Evolutionary conservation across 2,888 invertebrate genomes (phyloP), one percentile per base, ranked within the genome.

Genomic region (Patella depressa): DNA sequence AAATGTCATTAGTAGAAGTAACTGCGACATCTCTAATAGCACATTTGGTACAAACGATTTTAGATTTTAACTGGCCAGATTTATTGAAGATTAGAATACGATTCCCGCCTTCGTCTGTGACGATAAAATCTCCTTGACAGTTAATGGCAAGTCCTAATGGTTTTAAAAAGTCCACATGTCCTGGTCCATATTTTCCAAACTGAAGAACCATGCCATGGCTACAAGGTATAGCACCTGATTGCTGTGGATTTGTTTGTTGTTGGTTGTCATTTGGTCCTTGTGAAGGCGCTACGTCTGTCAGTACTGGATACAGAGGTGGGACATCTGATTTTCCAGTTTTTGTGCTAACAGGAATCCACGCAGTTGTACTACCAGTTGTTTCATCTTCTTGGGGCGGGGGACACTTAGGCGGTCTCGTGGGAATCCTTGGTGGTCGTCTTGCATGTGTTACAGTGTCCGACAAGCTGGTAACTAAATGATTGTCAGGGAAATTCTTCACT

Each of bases 401-500:
- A n/a, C n/a, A 79, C 70, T 24, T 70, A 0, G 73, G 45, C 0
- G 81, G 80, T 24, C 74, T 78, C 34, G 80, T 75, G 12, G 82
- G 83, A 15, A 79, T 71, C 12, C 12, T 59, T 4, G 78, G 81
- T 15, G 53, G 76, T 45, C 73, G 77, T 74, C 75, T 65, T 0
- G 77, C n/a, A 19, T 75, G 79, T 14, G 82, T 86, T 2, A 88
- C 84, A 9, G 88, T 87, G 73, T 88, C 87, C 0, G 79, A 78
- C n/a, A 90, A 81, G 78, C 88, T 88, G 9, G 78, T 77, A n/a
- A 90, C 82, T 29, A 87, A 54, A 78, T 89, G 86, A 75, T 90
- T 89, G 82, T 87, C 83, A 5, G 83, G 86, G 73, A 88, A 88
- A 69, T 82, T 84, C 29, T 74, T 69, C 1, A 88, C 83, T 3